Evolutionary conservation across 1,140 invertebrate genomes (phyloP).

Genomic region (Tetramorium alpestre): DNA sequence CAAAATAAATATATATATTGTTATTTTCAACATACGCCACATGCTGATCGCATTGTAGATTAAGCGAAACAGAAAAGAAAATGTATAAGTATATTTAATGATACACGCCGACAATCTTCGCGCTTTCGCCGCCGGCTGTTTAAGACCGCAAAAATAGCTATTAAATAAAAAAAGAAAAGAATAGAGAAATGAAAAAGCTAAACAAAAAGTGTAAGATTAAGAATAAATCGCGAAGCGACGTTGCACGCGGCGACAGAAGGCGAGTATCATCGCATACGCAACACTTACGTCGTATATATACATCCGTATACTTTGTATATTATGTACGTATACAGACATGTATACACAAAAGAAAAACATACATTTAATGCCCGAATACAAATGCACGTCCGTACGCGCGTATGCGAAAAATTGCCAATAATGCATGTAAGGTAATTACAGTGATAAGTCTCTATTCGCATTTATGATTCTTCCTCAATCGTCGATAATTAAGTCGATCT

Average conservation of each 20-base stretch:
- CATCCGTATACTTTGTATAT: not conserved
- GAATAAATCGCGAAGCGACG: conserved; percentile 26
- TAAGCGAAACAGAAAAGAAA: conserved; percentile 61
- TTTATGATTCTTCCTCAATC: conserved; percentile 19
- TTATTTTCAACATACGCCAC: conserved; percentile 74
- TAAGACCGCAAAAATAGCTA: not conserved
- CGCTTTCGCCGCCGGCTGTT: not conserved
- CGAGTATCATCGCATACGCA: conserved; percentile 65
- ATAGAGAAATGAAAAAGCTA: conserved; percentile 5
- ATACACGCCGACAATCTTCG: conserved; percentile 26
- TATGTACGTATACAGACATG: conserved; percentile 59
- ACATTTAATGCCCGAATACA: conserved; percentile 69
- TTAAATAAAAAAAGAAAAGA: conserved; percentile 38
- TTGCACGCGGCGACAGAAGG: conserved; percentile 52
- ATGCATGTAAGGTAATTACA: conserved; percentile 34
- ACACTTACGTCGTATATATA: conserved; percentile 63
- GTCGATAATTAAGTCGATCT: not conserved
- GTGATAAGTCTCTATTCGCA: conserved; percentile 11
- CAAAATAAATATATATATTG: conserved; percentile 78
- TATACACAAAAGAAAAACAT: conserved; percentile 50
- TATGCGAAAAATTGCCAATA: conserved; percentile 40
- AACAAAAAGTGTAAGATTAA: conserved; percentile 31
- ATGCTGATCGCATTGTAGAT: conserved; percentile 68
- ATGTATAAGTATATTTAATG: conserved; percentile 46
- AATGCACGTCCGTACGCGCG: conserved; percentile 47